phyloP scores from a whole-genome alignment of 1,140 invertebrate genomes.

The Lethocerus indicus region DNA sequence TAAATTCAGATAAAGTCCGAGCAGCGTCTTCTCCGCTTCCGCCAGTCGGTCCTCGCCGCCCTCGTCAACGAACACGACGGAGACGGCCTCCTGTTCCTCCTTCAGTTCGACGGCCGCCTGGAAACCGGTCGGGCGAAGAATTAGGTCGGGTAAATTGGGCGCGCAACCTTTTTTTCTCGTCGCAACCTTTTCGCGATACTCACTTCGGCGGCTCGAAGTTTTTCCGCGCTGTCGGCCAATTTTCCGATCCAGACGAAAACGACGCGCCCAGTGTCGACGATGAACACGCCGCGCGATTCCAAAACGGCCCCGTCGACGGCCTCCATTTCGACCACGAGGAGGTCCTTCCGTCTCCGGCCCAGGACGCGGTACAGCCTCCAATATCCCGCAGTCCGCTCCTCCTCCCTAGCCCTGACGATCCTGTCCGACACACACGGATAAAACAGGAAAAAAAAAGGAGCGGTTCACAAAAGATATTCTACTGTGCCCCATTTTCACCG shows the following conservation, averaged over 20 bases:
- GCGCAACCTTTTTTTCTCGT: background rate
- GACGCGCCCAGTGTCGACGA: slow-evolving; percentile 49
- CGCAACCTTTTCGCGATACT: background rate
- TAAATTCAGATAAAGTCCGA: slow-evolving; percentile 51
- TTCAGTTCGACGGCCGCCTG: slow-evolving; percentile 27
- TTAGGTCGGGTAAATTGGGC: background rate
- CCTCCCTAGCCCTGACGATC: no score
- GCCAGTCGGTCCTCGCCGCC: slow-evolving; percentile 62
- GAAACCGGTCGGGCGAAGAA: slow-evolving; percentile 11
- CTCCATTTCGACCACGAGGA: slow-evolving; percentile 46
- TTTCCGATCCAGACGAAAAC: slow-evolving; percentile 73
- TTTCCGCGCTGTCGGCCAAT: slow-evolving; percentile 46
- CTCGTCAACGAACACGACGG: slow-evolving; percentile 64
- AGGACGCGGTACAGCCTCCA: slow-evolving; percentile 53
- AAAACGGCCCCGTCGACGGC: slow-evolving; percentile 61
- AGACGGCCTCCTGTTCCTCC: slow-evolving; percentile 24
- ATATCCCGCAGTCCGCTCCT: no score
- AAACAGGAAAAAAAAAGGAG: no score
- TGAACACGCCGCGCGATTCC: slow-evolving; percentile 71
- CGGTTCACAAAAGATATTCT: no score
- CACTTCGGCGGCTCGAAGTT: slow-evolving; percentile 43
- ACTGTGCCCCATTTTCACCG: no score
- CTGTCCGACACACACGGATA: no score
- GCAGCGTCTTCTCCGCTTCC: slow-evolving; percentile 38
- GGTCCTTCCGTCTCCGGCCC: slow-evolving; percentile 45